Evolutionary conservation across 2,113 vertebrate genomes (phyloP).

Genomic region (Caracal caracal): DNA sequence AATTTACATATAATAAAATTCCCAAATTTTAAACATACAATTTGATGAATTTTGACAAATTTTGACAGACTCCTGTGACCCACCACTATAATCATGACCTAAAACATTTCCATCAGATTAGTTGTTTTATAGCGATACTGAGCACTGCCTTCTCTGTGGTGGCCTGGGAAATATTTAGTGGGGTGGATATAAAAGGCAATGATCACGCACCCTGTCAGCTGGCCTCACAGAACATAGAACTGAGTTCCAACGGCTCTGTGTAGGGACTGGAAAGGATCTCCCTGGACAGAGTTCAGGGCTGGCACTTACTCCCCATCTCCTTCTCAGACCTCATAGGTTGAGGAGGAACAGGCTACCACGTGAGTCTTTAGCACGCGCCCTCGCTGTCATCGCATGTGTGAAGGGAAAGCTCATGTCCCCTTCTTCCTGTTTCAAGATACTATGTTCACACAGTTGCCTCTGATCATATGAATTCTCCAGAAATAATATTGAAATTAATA

Average conservation of each 20-base stretch:
- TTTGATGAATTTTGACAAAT: conserved; percentile 5
- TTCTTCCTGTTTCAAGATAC: neutral
- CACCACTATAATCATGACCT: neutral
- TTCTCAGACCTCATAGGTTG: neutral
- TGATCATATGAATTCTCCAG: neutral
- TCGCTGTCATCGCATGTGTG: neutral
- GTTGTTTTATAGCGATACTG: neutral
- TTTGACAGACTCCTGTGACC: neutral
- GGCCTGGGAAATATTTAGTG: neutral
- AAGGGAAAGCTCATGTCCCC: neutral
- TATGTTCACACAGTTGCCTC: neutral
- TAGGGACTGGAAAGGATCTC: neutral
- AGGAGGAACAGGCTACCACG: neutral
- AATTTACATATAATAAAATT: conserved; percentile 12
- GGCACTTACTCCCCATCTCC: neutral
- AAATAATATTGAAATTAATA: conserved; percentile 17
- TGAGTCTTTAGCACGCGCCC: accelerated
- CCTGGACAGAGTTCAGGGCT: neutral
- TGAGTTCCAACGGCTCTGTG: neutral
- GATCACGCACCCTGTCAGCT: neutral
- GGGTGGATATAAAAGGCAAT: neutral
- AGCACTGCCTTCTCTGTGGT: neutral
- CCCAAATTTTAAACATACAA: neutral
- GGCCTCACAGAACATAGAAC: neutral
- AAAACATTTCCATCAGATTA: neutral